Evolutionary conservation across 2,113 vertebrate species (phyloP).

Genomic region (Furnarius figulus): DNA sequence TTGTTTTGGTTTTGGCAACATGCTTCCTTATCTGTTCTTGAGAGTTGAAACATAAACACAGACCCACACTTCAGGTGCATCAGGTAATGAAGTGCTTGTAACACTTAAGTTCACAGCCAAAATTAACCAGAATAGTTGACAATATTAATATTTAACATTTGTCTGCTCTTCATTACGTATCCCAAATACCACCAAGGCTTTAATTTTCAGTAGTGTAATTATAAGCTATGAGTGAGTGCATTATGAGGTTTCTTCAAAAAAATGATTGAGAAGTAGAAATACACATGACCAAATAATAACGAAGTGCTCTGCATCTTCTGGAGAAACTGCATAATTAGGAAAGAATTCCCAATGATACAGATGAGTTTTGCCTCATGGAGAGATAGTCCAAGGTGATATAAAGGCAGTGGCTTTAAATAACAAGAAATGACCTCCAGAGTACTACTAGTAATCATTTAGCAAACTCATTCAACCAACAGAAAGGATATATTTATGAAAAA

Average conservation of each 20-base stretch:
- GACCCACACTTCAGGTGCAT: neutral
- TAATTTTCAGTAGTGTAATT: neutral
- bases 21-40: neutral
- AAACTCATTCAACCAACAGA: neutral
- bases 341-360: neutral
- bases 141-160: slow-evolving; percentile 31
- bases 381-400: neutral
- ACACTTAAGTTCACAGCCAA: neutral
- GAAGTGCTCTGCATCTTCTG: neutral
- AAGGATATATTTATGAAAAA: neutral
- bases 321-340: neutral
- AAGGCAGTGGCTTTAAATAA: neutral
- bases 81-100: neutral
- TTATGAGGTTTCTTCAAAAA: slow-evolving; percentile 19
- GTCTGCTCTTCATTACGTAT: neutral
- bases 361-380: neutral
- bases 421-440: neutral
- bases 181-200: neutral
- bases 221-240: neutral
- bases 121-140: neutral
- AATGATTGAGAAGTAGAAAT: neutral
- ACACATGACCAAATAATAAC: slow-evolving; percentile 1
- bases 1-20: neutral
- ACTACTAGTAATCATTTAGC: neutral
- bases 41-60: neutral